Evolutionary conservation across 2,888 invertebrate genomes (phyloP), one percentile per base, ranked within the genome.

Genomic region (Drosophila cyrtoloma): DNA sequence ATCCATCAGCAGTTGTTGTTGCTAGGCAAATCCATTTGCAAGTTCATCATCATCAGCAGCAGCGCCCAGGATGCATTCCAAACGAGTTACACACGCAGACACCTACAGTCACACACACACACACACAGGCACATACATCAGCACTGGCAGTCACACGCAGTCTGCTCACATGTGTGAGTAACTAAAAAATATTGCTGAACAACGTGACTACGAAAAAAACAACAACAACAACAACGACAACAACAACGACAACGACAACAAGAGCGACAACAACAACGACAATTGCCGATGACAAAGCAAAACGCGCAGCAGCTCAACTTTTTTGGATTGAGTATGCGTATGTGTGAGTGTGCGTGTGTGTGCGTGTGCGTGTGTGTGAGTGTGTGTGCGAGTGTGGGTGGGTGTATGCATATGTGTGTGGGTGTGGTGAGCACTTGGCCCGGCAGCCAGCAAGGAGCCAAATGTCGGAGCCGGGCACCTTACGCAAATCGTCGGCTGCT

Each of bases 271-370:
- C 22, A 47, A 84, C 79, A 84, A 79, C 79, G 84, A 86, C 84
- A 89, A 84, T 82, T 82, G 88, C 64, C 82, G 85, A 89, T 85
- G 85, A 89, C 88, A 89, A 85, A 87, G 88, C 81, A 86, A 47
- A 86, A 84, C 77, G 74, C 75, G 77, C 77, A 77, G 78, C 78
- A 71, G 89, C 82, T 76, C 71, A 84, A 84, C 74, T 79, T 84
- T 47, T 84, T 84, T 71, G 77, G 85, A 82, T 82, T 85, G 82
- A 74, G 90, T 63, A 73, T 81, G 77, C 66, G 65, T 77, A 47
- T 52, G 37, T 44, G 57, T 47, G 58, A 10, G 42, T n/a, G 19
- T 0, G 37, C 16, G 89, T 62, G 75, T 79, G 71, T 76, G 35
- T 35, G 35, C 30, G 42, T 51, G 57, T 0, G 35, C 5, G 47